Evolutionary conservation across 2,888 invertebrate species (phyloP).

Genomic region (Ephialtes manifestator): DNA sequence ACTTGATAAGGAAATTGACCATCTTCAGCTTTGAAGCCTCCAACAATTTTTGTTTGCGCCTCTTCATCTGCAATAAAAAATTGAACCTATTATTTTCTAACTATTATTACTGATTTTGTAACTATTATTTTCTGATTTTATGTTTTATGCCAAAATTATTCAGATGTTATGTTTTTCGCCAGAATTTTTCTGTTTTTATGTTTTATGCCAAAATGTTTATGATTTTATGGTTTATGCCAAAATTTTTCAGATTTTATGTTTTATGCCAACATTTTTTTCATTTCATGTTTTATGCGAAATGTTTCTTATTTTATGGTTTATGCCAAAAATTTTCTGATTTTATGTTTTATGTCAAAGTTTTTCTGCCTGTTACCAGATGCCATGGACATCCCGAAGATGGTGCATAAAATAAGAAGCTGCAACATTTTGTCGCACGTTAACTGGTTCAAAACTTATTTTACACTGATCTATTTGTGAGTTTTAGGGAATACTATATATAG

Average conservation of each 20-base stretch:
- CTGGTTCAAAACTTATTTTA: conserved; percentile 10
- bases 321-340: neutral
- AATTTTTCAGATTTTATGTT: no score
- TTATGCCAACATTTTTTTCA: no score
- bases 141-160: no score
- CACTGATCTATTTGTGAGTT: conserved; percentile 24
- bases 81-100: no score
- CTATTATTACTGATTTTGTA: no score
- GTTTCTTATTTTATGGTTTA: no score
- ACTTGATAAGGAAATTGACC: conserved; percentile 88
- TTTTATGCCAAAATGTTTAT: no score
- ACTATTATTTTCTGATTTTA: neutral
- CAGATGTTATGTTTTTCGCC: no score
- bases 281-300: no score
- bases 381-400: conserved; percentile 10
- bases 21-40: conserved; percentile 87
- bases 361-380: conserved; percentile 32
- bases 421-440: conserved; percentile 35
- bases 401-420: conserved; percentile 2
- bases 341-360: neutral
- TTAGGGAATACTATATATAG: conserved; percentile 43
- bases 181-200: no score
- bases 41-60: conserved; percentile 83
- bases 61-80: conserved; percentile 62
- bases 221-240: no score